Evolutionary conservation across 2,888 invertebrate genomes (phyloP), one percentile per base, ranked within the genome.

Genomic region (Tinea trinotella): DNA sequence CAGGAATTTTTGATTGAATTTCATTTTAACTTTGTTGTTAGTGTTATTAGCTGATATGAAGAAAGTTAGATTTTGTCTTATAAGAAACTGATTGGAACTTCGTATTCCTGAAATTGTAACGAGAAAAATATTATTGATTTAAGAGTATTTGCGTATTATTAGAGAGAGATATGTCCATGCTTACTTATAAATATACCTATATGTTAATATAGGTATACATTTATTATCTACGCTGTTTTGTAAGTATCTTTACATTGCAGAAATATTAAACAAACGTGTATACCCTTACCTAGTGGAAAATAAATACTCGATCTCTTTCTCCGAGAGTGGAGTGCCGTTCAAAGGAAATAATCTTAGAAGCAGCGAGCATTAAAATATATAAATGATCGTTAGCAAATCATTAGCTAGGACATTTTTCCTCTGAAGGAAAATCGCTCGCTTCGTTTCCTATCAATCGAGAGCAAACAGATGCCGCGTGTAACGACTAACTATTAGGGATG

Each of bases 371-470:
- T 80, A 79, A 82, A 82, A 84, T 53, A 84, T 52, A 82, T 78
- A 83, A 83, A 84, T 78, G 69, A 69, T 83, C 84, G 84, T 86
- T 84, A 83, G 82, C 82, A 84, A 83, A 85, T 85, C 85, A 83
- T 84, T 84, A 86, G 83, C 80, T 72, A 64, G 60, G 65, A 74
- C 68, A 70, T 76, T 78, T 66, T 73, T 73, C 69, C 72, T 70
- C 69, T 63, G 69, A 72, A 66, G 61, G 62, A 70, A 50, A 34
- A 54, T 54, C 55, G 54, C 30, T 67, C 70, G 69, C 67, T 68
- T 59, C 67, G 68, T 63, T 73, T 71, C 66, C 71, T 74, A 72
- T 79, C 81, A 77, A 76, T 80, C 73, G 79, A 62, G 66, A 60
- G 67, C 62, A 68, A 69, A 65, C 57, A 62, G 57, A 55, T 35